A percentile compares a stretch with the other conserved stretches of the same genome.
These are phyloP conservation scores for Calliopsis andreniformis DNA, from an alignment of 1,140 invertebrate genomes.

Conservation along the genomic window DNA sequence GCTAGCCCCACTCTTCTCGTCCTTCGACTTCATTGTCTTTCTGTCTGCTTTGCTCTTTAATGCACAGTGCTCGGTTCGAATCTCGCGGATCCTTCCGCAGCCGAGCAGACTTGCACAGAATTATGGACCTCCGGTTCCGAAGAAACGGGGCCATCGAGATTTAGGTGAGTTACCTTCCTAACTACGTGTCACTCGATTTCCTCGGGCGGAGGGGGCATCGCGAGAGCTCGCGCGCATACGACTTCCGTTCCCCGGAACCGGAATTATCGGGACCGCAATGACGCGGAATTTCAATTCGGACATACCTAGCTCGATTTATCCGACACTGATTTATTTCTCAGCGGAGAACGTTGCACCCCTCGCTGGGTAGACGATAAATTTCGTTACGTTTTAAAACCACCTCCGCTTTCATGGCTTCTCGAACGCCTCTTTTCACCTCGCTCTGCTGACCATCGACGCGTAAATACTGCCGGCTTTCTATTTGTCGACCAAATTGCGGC, in stretches of 20 bases:
- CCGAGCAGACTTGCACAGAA: conserved; percentile 38
- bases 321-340: conserved; percentile 19
- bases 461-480: conserved; percentile 18
- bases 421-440: too few relatives aligned
- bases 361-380: conserved; percentile 15
- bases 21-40: background rate
- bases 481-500: conserved; percentile 36
- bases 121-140: conserved; percentile 59
- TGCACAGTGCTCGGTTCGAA: background rate
- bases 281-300: conserved; percentile 43
- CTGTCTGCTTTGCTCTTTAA: background rate
- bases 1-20: background rate
- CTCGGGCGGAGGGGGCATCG: background rate
- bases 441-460: background rate
- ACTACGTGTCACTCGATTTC: conserved; percentile 58
- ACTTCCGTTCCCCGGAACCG: conserved; percentile 29
- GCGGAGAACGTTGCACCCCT: too few relatives aligned
- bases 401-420: background rate
- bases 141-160: conserved; percentile 59
- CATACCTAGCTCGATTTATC: conserved; percentile 25
- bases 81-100: conserved; percentile 14
- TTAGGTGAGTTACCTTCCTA: conserved; percentile 45
- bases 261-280: conserved; percentile 36
- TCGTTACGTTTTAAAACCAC: background rate
- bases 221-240: background rate